Evolutionary conservation across 2,113 vertebrate genomes (phyloP).

Genomic region (Dicrurus megarhynchus): DNA sequence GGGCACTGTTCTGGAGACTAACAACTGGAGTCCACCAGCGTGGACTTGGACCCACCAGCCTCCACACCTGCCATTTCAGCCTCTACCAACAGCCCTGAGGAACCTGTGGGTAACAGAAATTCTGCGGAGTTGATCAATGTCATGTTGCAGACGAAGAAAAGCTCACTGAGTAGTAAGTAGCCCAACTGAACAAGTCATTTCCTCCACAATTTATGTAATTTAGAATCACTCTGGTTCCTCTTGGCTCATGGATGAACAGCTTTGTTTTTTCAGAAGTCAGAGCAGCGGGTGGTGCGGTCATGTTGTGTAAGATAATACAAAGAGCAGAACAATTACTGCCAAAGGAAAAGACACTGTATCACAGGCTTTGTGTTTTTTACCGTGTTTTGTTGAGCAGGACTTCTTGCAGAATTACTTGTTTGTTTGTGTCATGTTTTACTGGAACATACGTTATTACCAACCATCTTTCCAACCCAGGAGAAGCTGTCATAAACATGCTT

Average conservation of each 20-base stretch:
- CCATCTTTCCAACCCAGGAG: background rate
- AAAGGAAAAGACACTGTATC: background rate
- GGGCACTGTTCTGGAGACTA: background rate
- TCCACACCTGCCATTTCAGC: background rate
- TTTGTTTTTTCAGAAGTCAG: constrained; percentile 9
- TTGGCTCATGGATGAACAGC: constrained; percentile 7
- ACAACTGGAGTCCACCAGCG: background rate
- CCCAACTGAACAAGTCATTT: background rate
- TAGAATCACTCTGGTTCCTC: constrained; percentile 3
- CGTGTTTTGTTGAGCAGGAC: background rate
- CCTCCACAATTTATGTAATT: background rate
- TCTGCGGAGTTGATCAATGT: background rate
- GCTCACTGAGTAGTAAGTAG: background rate
- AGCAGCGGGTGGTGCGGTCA: constrained; percentile 40
- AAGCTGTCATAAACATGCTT: background rate
- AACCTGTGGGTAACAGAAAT: background rate
- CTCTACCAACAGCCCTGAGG: background rate
- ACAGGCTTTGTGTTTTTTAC: background rate
- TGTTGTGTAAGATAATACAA: constrained; percentile 49
- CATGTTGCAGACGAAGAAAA: background rate
- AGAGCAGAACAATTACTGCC: constrained; percentile 43
- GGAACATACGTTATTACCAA: background rate
- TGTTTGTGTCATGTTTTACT: constrained; percentile 19
- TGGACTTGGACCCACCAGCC: background rate
- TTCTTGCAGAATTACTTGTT: constrained; percentile 15